phyloP scores from a whole-genome alignment of 2,113 vertebrate genomes.

The Albula goreensis region DNA sequence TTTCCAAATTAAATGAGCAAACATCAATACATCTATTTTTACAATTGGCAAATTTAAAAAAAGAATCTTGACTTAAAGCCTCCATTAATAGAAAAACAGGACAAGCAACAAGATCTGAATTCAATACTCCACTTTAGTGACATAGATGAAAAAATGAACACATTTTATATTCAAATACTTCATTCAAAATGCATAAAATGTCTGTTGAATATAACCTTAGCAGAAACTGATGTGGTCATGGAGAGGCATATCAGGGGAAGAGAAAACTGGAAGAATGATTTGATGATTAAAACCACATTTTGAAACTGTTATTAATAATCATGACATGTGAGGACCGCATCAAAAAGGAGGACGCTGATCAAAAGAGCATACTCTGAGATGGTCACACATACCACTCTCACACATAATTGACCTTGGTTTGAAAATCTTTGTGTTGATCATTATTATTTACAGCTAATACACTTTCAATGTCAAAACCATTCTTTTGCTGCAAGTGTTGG shows the following conservation, averaged over 20 bases:
- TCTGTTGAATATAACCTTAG: not conserved
- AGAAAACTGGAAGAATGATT: conserved; percentile 56
- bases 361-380: conserved; percentile 31
- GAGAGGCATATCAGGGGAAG: conserved; percentile 29
- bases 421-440: not conserved
- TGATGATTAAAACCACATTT: conserved; percentile 33
- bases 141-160: not conserved
- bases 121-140: not conserved
- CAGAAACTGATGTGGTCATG: conserved; percentile 18
- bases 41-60: too few relatives aligned
- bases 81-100: too few relatives aligned
- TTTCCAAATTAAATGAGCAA: too few relatives aligned
- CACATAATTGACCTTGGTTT: conserved; percentile 20
- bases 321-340: conserved; percentile 56
- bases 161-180: not conserved
- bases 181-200: not conserved
- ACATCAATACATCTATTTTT: too few relatives aligned
- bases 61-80: too few relatives aligned
- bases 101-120: too few relatives aligned
- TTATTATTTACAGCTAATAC: not conserved
- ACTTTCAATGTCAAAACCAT: too few relatives aligned
- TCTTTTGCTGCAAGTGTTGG: not conserved
- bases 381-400: conserved; percentile 7
- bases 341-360: conserved; percentile 54
- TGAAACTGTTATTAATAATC: conserved; percentile 36